Evolutionary conservation across 2,888 invertebrate genomes (phyloP), one percentile per base, ranked within the genome.

Genomic region (Rhogogaster chlorosoma): DNA sequence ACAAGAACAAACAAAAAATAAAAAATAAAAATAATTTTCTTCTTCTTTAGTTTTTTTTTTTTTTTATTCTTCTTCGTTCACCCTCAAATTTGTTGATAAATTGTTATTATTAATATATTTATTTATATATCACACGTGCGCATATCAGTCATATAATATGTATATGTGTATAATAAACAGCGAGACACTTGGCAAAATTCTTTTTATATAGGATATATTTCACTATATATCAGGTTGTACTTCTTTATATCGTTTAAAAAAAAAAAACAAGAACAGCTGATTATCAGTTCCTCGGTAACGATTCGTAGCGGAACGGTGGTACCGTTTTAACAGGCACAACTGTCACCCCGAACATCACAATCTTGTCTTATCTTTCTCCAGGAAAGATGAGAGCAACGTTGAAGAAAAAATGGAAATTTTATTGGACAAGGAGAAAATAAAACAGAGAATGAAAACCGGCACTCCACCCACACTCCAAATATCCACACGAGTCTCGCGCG

Each of bases 271-370:
- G 61, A 61, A 61, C 61, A 26, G 26, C 61, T 26, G 26, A 61
- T 61, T 22, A 12, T 26, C 22, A 61, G 26, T 61, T 71, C 70
- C 70, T 36, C 38, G n/a, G 70, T 38, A 29, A 36, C 9, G n/a
- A 71, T n/a, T 38, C 70, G 70, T 9, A 71, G 38, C n/a, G 9
- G 22, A 36, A 71, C 70, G n/a, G 15, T 71, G 9, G 38, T 7
- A 71, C 70, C 15, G 70, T 80, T n/a, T 80, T 57, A 57, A 49
- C 42, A 22, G 36, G 67, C 67, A 83, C 36, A 83, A 83, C 83
- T 83, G 83, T 83, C 83, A 83, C 83, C 83, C 70, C 67, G 70
- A 83, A 42, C 83, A 83, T 71, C 64, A 83, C 83, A 45, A 26
- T 71, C 7, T 61, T 22, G 61, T 26, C 2, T 61, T 61, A 3